Evolutionary conservation across 2,888 invertebrate genomes (phyloP).

Genomic region (Leucophora obtusa): DNA sequence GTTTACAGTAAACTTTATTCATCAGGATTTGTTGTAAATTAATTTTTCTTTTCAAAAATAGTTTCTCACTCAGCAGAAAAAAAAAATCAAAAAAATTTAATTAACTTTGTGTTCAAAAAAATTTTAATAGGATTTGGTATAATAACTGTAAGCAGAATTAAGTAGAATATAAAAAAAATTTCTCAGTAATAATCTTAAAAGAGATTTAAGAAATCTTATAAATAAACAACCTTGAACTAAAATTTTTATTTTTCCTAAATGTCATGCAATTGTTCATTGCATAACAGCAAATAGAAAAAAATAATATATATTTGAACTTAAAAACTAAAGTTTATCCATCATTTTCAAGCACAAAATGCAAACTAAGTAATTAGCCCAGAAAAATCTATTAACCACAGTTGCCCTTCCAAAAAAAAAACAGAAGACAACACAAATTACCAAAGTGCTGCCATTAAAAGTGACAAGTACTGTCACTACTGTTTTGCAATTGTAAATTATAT

Average conservation of each 20-base stretch:
- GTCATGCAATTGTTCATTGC: not conserved
- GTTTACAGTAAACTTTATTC: slow-evolving; percentile 44
- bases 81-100: not conserved
- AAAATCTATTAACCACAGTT: not conserved
- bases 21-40: slow-evolving; percentile 18
- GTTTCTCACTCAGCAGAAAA: not conserved
- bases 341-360: not conserved
- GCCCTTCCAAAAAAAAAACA: not conserved
- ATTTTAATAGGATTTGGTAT: not conserved
- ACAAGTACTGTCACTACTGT: slow-evolving; percentile 44
- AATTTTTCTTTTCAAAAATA: not conserved
- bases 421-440: not conserved
- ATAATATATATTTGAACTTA: not conserved
- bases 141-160: not conserved
- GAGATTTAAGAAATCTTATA: too few relatives aligned
- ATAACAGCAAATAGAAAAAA: not conserved
- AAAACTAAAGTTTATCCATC: not conserved
- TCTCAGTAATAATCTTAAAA: too few relatives aligned
- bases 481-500: slow-evolving; percentile 39
- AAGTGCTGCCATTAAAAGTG: slow-evolving; percentile 39
- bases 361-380: not conserved
- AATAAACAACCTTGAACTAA: not conserved
- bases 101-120: not conserved
- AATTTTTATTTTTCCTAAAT: not conserved
- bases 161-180: not conserved